These are phyloP conservation scores for Muscicapa comitata DNA, from an alignment of 2,797 vertebrate species.

Conservation along the genomic window DNA sequence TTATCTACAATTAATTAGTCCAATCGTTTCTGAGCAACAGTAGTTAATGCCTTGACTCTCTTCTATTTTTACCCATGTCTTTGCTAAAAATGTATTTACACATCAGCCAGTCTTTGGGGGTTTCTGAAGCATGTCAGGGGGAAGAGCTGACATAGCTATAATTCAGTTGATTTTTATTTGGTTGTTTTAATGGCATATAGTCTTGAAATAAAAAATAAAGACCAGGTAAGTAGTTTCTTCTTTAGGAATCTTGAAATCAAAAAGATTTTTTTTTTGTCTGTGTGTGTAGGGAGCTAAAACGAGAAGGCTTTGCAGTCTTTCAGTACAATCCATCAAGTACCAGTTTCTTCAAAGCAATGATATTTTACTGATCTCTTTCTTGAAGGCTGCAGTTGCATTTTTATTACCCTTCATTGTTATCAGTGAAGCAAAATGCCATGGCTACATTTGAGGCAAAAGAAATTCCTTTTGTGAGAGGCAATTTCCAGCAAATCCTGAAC, in stretches of 20 bases:
- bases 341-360: background rate
- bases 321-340: background rate
- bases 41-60: background rate
- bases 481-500: background rate
- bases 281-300: background rate
- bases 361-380: background rate
- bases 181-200: background rate
- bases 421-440: background rate
- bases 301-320: background rate
- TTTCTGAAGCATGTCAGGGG: background rate
- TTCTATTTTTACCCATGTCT: slow-evolving; percentile 1
- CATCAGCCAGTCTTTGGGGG: background rate
- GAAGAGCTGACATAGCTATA: background rate
- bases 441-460: background rate
- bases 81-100: slow-evolving; percentile 17
- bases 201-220: background rate
- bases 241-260: background rate
- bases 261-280: background rate
- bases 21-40: background rate
- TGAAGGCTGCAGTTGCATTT: slow-evolving; percentile 7
- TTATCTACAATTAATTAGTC: background rate
- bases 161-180: background rate
- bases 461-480: background rate
- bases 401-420: background rate
- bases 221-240: background rate